Evolutionary conservation across 1,140 invertebrate species (phyloP).

Genomic region (Drosophila paulistorum): DNA sequence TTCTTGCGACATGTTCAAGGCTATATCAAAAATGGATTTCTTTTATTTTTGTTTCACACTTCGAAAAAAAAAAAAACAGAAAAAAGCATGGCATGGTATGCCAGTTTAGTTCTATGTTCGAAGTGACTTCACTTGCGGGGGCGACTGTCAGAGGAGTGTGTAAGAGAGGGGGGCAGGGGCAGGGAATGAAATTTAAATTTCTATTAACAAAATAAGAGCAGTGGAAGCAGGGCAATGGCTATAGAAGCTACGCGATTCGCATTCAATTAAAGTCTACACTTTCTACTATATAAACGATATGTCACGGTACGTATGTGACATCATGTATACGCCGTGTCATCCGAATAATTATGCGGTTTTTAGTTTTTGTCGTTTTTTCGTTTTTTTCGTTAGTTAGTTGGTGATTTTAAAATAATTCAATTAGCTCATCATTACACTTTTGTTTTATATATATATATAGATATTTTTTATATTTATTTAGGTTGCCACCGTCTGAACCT

Average conservation of each 20-base stretch:
- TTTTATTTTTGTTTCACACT: constrained; percentile 71
- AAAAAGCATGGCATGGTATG: background rate
- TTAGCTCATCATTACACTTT: constrained; percentile 49
- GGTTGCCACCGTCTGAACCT: constrained; percentile 15
- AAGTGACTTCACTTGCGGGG: constrained; percentile 69
- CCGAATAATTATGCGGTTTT: constrained; percentile 8
- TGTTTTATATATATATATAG: constrained; percentile 22
- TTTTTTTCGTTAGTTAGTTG: background rate
- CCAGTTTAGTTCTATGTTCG: constrained; percentile 26
- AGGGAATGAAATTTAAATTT: constrained; percentile 62
- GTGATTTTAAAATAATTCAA: constrained; percentile 26
- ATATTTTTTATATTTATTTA: background rate
- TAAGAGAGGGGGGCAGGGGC: constrained; percentile 8
- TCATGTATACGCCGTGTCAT: constrained; percentile 67
- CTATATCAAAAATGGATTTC: constrained; percentile 73
- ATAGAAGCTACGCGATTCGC: constrained; percentile 39
- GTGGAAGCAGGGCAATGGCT: constrained; percentile 45
- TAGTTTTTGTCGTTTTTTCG: background rate
- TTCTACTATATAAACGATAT: constrained; percentile 63
- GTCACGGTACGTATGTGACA: constrained; percentile 60
- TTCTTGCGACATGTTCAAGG: constrained; percentile 76
- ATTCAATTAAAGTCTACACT: constrained; percentile 59
- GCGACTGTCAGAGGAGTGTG: constrained; percentile 33
- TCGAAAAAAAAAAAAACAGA: constrained; percentile 5
- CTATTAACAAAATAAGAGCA: constrained; percentile 64